A percentile compares a stretch with the other conserved stretches of the same genome.
Conservation (phyloP, 1,140 invertebrate genomes). For the Rhopalosiphum padi region DNA sequence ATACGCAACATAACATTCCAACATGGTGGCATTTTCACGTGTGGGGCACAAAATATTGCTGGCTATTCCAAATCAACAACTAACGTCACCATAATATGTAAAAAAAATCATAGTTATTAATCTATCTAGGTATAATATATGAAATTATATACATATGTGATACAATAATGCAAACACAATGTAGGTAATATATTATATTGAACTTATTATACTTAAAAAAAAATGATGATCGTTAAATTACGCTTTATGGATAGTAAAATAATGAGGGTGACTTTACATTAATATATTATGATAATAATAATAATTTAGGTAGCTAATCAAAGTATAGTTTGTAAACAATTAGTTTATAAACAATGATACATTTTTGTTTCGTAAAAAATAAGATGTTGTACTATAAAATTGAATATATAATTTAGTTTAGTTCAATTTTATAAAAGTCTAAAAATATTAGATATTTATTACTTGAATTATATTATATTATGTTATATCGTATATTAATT, state of each 20-base stretch:
- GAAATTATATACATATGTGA: neutral
- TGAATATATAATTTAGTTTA: neutral
- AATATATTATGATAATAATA: neutral
- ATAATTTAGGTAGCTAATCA: neutral
- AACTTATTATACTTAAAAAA: neutral
- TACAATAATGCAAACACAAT: neutral
- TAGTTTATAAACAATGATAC: neutral
- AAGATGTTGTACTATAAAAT: neutral
- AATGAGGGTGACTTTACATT: neutral
- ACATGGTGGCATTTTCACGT: neutral
- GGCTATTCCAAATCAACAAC: slow-evolving; percentile 14
- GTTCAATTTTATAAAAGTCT: slow-evolving; percentile 1
- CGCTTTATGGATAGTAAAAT: neutral
- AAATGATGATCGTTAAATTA: neutral
- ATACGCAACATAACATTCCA: neutral
- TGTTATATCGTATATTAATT: neutral
- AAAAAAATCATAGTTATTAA: neutral
- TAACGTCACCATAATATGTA: slow-evolving; percentile 20
- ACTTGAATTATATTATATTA: neutral
- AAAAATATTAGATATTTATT: neutral
- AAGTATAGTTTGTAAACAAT: neutral
- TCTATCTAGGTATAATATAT: neutral
- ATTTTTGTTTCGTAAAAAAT: neutral
- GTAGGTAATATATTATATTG: neutral
- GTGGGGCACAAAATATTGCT: slow-evolving; percentile 2